Percentiles rank a stretch among this genome's conserved stretches.
Evolutionary conservation across 2,797 vertebrate genomes (phyloP).

Genomic region (Typhlichthys subterraneus): DNA sequence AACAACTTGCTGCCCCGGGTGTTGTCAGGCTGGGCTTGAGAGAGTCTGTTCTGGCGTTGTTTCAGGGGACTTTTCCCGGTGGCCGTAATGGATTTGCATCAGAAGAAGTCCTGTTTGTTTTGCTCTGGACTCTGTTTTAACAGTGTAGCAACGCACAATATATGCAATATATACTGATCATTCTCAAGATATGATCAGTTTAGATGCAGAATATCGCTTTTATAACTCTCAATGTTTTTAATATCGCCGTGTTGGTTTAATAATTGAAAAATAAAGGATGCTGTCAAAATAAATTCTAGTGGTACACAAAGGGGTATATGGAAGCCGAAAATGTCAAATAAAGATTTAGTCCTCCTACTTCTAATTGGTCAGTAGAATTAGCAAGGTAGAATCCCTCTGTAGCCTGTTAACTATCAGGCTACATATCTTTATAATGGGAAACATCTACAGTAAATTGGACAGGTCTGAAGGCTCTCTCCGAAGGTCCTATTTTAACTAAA

Average conservation of each 20-base stretch:
- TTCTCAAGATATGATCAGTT: slow-evolving; percentile 19
- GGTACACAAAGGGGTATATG: too few relatives aligned
- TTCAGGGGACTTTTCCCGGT: too few relatives aligned
- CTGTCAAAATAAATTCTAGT: too few relatives aligned
- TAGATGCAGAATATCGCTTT: slow-evolving; percentile 26
- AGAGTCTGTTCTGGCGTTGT: slow-evolving; percentile 37
- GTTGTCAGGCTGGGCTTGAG: slow-evolving; percentile 26
- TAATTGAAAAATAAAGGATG: too few relatives aligned
- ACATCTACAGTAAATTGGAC: slow-evolving; percentile 1
- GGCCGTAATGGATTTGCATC: slow-evolving; percentile 36
- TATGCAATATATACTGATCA: too few relatives aligned
- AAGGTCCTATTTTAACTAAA: slow-evolving; percentile 1
- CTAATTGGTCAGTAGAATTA: background rate
- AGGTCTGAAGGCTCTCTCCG: background rate
- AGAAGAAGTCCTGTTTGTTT: slow-evolving; percentile 59
- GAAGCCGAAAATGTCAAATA: background rate
- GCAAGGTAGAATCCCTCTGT: too few relatives aligned
- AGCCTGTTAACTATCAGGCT: too few relatives aligned
- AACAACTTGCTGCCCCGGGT: background rate
- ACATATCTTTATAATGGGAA: too few relatives aligned
- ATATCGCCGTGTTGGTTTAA: too few relatives aligned
- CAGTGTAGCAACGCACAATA: slow-evolving; percentile 45
- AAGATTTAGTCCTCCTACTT: slow-evolving; percentile 14
- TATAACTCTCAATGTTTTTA: background rate
- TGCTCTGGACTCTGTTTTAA: slow-evolving; percentile 68